These are phyloP conservation scores for Rhimphoctona megacephalus DNA, from an alignment of 2,888 invertebrate genomes.

Conservation along the genomic window DNA sequence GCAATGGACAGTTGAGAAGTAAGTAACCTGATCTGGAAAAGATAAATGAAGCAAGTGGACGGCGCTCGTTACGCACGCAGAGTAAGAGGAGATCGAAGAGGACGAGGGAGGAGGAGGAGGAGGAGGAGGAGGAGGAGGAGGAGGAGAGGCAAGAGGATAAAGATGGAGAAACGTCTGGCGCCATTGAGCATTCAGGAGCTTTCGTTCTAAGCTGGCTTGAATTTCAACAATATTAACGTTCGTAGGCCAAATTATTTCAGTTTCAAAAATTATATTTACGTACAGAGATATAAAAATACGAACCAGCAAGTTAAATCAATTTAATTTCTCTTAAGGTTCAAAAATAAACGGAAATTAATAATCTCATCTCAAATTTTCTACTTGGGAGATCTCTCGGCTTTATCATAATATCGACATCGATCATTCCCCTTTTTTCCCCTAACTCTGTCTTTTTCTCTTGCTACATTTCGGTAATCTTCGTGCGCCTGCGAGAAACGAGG, in stretches of 20 bases:
- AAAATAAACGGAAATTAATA: background rate
- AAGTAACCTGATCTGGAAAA: slow-evolving; percentile 67
- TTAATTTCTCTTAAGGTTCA: background rate
- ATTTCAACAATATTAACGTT: background rate
- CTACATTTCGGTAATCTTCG: slow-evolving; percentile 15
- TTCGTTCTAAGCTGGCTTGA: slow-evolving; percentile 2
- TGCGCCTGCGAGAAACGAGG: slow-evolving; percentile 6
- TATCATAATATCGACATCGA: slow-evolving; percentile 77
- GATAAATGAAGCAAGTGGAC: slow-evolving; percentile 66
- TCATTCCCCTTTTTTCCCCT: slow-evolving; percentile 71
- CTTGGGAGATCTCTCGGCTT: slow-evolving; percentile 46
- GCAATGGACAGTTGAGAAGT: slow-evolving; percentile 37
- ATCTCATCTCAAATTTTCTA: slow-evolving; percentile 11
- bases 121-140: slow-evolving; percentile 18
- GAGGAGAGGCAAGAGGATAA: slow-evolving; percentile 22
- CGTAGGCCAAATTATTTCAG: background rate
- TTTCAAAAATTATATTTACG: background rate
- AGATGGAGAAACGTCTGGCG: slow-evolving; percentile 66
- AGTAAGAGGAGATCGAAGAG: slow-evolving; percentile 12
- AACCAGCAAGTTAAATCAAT: background rate
- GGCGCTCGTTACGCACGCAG: slow-evolving; percentile 53
- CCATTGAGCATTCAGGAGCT: slow-evolving; percentile 45
- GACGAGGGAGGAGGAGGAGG: background rate
- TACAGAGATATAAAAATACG: background rate
- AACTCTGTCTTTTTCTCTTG: slow-evolving; percentile 24